Evolutionary conservation across 1,140 invertebrate genomes (phyloP), one percentile per base, ranked within the genome.

Genomic region (Philaenus spumarius): DNA sequence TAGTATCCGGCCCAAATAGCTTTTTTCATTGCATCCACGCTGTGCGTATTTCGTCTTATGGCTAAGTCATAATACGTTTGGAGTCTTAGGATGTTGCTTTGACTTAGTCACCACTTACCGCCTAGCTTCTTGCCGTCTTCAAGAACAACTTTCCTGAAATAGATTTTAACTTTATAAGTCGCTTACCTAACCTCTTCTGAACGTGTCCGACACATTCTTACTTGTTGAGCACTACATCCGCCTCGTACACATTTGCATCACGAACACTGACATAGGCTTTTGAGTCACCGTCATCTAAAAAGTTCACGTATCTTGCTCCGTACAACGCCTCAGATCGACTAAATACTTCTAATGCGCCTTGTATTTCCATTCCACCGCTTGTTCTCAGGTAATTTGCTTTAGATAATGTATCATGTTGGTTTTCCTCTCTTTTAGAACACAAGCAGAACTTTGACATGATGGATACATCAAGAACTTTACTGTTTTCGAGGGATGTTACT

Each of bases 1-100:
- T 60, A 64, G 40, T 52, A 66, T n/a, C 55, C 62, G 26, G 64
- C 65, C 62, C 62, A 64, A 26, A 68, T 62, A 24, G 58, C 61
- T n/a, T 60, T 64, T 17, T 55, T 61, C 67, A 52, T 47, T 17
- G 60, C 54, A 39, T 53, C 57, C 20, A 62, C 19, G 30, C 48
- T 66, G 42, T 68, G 6, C 11, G 43, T 22, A 35, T 67, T 62
- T 22, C 60, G 54, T 45, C 61, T 58, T 23, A 67, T 64, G 2
- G 65, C 62, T 20, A 65, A 50, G 11, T 62, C 62, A 53, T 61
- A 65, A 51, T 64, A 64, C 15, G 22, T 45, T 47, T 47, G 45
- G 1, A 56, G 19, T 30, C 30, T 40, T 52, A 6, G n/a, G 4
- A 43, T 43, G n/a, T 43, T 43, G 20, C 6, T 5, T n/a, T 43